Base-by-base conservation (phyloP, 2,797 vertebrate species). In the Galago senegalensis region DNA sequence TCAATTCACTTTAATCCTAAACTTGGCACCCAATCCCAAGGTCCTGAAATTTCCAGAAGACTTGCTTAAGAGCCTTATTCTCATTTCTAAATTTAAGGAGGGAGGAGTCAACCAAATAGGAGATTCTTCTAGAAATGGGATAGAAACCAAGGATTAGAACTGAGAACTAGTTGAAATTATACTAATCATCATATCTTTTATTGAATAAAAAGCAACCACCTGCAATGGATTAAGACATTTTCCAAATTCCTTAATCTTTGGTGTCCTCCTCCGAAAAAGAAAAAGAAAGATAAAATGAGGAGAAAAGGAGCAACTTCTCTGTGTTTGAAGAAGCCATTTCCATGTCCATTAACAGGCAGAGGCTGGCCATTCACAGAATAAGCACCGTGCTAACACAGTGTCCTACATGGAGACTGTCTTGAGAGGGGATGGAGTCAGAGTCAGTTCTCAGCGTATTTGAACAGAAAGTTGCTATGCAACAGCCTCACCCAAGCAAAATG, bases 221-320 rank as follows among this genome's bases (percentile, higher is more conserved):
- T 87, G 61, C 56, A 82, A 75, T n/a, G 37, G 67, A 75, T 1
- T 16, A 73, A 85, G 18, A 18, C 83, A 87, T 94, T 94, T 96
- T 94, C 37, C 72, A 95, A 93, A 85, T 75, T 67, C 25, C 46
- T 96, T 95, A 70, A 87, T 87, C 34, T 1, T 93, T 61, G 23
- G 23, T 34, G 34, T 40, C 17, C 29, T 72, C 12, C 29, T 25
- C 25, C 40, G 79, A 91, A 89, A 88, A 60, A 23, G 53, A 23
- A 34, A 53, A 61, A 58, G 40, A 34, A 12, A 4, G 14, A 53
- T 27, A 89, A 46, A 58, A 37, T 34, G 65, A 73, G 7, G 29
- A 61, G 18, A 3, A 75, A 25, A 72, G 14, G 2, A 89, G 1
- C 3, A 23, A 23, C 12, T 31, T 91, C 27, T 92, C 29, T 97